A percentile compares a stretch with the other conserved stretches of the same genome.
Conservation (phyloP, 2,113 vertebrate species). For the Peromyscus californicus region DNA sequence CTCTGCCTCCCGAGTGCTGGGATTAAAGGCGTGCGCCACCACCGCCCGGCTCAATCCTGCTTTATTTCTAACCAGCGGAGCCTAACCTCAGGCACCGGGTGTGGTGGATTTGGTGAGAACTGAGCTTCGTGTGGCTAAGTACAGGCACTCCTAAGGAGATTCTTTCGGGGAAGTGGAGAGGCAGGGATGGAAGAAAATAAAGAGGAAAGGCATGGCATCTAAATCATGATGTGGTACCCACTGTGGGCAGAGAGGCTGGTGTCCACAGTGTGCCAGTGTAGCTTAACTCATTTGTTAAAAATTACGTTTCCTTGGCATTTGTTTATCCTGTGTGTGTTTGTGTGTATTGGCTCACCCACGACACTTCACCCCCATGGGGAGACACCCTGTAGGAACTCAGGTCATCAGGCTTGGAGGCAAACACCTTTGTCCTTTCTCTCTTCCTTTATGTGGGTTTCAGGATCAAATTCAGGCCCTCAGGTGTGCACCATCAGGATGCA, state of each 20-base stretch:
- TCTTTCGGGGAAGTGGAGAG: accelerated
- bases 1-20: neutral
- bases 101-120: accelerated
- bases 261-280: neutral
- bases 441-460: neutral
- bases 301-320: neutral
- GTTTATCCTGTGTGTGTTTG: neutral
- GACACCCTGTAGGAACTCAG: neutral
- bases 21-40: too few relatives aligned
- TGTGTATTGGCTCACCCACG: too few relatives aligned
- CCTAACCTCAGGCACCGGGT: accelerated
- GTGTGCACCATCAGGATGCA: neutral
- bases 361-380: neutral
- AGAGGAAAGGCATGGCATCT: too few relatives aligned
- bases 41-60: neutral
- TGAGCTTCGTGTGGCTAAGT: accelerated
- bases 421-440: neutral
- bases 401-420: neutral
- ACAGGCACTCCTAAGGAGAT: neutral
- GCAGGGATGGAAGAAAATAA: neutral
- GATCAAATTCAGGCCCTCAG: neutral
- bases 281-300: neutral
- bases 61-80: neutral
- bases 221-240: neutral
- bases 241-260: neutral